phyloP scores from a whole-genome alignment of 35 echinoderm and acorn worm species.

The Chiridota heheva region DNA sequence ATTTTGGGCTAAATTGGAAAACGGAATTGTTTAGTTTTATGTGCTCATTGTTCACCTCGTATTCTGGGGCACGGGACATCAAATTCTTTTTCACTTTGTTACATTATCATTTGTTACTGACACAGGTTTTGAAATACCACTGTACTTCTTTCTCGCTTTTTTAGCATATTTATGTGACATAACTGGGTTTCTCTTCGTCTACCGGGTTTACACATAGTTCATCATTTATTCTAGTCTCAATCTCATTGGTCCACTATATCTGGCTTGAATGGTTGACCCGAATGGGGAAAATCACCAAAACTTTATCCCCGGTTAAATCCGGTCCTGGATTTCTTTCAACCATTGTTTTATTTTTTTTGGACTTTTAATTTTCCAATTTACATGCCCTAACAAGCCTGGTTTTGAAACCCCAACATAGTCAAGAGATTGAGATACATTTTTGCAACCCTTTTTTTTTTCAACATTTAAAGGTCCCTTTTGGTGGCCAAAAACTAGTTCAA shows the following conservation, averaged over 20 bases:
- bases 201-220: slow-evolving; percentile 55
- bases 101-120: not conserved
- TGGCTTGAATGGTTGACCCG: slow-evolving; percentile 31
- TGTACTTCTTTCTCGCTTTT: not conserved
- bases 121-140: not conserved
- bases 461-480: slow-evolving; percentile 45
- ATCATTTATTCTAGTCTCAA: slow-evolving; percentile 48
- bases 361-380: slow-evolving; percentile 38
- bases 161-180: slow-evolving; percentile 77
- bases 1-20: slow-evolving; percentile 38
- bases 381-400: slow-evolving; percentile 22
- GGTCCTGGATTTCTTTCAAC: slow-evolving; percentile 53
- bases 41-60: not conserved
- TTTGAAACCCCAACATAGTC: slow-evolving; percentile 56
- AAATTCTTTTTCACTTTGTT: not conserved
- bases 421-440: slow-evolving; percentile 28
- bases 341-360: slow-evolving; percentile 60
- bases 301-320: slow-evolving; percentile 49
- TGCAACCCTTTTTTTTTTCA: slow-evolving; percentile 35
- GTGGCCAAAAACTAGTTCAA: slow-evolving; percentile 72
- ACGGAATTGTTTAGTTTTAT: slow-evolving; percentile 47
- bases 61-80: too few species aligned
- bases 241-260: slow-evolving; percentile 51
- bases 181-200: slow-evolving; percentile 34
- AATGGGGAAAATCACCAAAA: slow-evolving; percentile 58